Evolutionary conservation across 2,113 vertebrate species (phyloP), one percentile per base, ranked within the genome.

Genomic region (Cinclus cinclus): DNA sequence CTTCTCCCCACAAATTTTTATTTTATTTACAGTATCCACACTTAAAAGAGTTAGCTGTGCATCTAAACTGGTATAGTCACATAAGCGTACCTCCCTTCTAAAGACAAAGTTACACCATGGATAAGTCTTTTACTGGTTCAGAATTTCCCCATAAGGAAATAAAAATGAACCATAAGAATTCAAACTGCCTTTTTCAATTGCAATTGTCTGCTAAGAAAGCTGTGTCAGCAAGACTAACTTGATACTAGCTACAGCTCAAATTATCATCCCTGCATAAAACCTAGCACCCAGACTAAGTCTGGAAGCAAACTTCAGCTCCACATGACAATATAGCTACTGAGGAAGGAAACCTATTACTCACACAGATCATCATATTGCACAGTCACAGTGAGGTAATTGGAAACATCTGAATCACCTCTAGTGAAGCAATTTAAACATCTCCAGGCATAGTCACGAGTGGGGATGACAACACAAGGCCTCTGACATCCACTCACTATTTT

Each of bases 371-470:
- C 41, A 92, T 22, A 42, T 39, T 33, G 84, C 18, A 11, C 47
- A 87, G 84, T 88, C 94, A 88, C 6, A 2, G 63, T 94, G 90
- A 92, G 35, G 87, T 86, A 95, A 88, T 1, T 74, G 67, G 82
- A 95, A 94, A 96, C 1, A 0, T 83, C 69, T 96, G 87, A 95
- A 92, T 83, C 80, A 95, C 25, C 76, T 80, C 74, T 53, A 86
- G 28, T 69, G 81, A 97, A 95, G 93, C 71, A 96, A 95, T 74
- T 85, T 76, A 83, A 80, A 95, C 92, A 89, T 91, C 80, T 91
- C 79, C 35, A 87, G 67, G 91, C 86, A 73, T 2, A 94, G 80
- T 75, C 75, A 88, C 27, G 49, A 69, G 74, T 15, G 12, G 6
- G 58, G 44, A 86, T 69, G 70, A 96, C 90, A 97, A 91, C 84